A percentile compares a stretch with the other conserved stretches of the same genome.
These are phyloP conservation scores for Muscicapa adusta DNA, from an alignment of 2,113 vertebrate species.

Conservation along the genomic window DNA sequence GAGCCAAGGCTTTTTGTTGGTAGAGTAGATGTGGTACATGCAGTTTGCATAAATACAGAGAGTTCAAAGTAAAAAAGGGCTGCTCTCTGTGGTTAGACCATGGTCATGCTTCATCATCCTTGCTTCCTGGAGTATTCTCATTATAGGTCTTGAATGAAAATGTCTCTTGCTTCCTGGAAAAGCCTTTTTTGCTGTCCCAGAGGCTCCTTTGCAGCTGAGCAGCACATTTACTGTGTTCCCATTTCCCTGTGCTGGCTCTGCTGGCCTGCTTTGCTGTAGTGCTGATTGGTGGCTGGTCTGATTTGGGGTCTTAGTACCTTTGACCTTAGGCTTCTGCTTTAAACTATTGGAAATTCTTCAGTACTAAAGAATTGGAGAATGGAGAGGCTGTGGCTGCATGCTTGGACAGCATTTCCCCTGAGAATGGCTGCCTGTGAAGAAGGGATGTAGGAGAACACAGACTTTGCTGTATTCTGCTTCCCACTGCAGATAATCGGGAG, in stretches of 20 bases:
- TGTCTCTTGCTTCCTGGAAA: not conserved
- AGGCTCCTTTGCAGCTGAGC: not conserved
- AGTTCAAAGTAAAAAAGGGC: not conserved
- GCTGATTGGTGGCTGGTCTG: not conserved
- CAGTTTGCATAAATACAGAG: not conserved
- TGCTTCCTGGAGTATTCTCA: not conserved
- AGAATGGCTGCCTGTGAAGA: conserved; percentile 23
- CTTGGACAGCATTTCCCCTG: conserved; percentile 10
- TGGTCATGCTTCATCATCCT: not conserved
- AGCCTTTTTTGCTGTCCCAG: not conserved
- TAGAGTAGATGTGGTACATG: no score
- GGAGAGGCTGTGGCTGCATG: not conserved
- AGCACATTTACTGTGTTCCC: not conserved
- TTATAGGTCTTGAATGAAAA: not conserved
- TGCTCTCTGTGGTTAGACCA: not conserved
- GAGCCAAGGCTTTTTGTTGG: not conserved
- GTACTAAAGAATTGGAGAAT: conserved; percentile 2
- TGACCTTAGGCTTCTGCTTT: not conserved
- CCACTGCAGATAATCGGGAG: not conserved
- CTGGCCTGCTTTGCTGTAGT: not conserved
- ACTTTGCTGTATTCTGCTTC: conserved; percentile 47
- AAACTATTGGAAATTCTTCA: not conserved
- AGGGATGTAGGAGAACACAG: not conserved
- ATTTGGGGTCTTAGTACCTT: not conserved
- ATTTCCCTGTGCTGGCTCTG: not conserved